A percentile compares a stretch with the other conserved stretches of the same genome.
phyloP scores from a whole-genome alignment of 2,888 invertebrate species.

The Bombyx huttoni region DNA sequence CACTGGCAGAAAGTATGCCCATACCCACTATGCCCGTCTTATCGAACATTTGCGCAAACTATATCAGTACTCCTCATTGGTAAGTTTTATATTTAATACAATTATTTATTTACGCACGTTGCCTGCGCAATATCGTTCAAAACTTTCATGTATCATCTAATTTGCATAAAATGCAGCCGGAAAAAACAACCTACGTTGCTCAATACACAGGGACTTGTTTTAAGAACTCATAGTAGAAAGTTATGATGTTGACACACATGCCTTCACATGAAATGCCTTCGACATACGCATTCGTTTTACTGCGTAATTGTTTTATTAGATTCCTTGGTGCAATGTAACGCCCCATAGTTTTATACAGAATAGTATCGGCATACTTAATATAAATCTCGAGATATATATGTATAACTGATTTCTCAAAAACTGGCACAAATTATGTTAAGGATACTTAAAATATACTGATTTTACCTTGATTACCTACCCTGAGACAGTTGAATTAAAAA shows the following conservation, averaged over 20 bases:
- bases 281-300: background rate
- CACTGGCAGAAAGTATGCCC: constrained; percentile 87
- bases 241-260: background rate
- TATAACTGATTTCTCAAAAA: too few species aligned
- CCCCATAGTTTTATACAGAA: too few species aligned
- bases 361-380: too few species aligned
- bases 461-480: background rate
- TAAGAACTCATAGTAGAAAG: constrained; percentile 7
- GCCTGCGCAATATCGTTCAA: background rate
- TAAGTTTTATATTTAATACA: constrained; percentile 23
- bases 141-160: constrained; percentile 2
- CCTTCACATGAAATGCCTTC: background rate
- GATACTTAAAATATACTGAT: background rate
- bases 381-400: too few species aligned
- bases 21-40: constrained; percentile 88
- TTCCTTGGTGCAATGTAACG: background rate
- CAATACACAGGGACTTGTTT: constrained; percentile 3
- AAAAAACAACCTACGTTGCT: constrained; percentile 1
- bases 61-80: constrained; percentile 81
- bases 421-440: too few species aligned
- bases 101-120: background rate
- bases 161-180: constrained; percentile 1
- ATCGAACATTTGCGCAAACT: constrained; percentile 85
- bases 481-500: too few species aligned
- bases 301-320: background rate